Evolutionary conservation across 2,113 vertebrate species (phyloP).

Genomic region (Henicopernis longicauda): DNA sequence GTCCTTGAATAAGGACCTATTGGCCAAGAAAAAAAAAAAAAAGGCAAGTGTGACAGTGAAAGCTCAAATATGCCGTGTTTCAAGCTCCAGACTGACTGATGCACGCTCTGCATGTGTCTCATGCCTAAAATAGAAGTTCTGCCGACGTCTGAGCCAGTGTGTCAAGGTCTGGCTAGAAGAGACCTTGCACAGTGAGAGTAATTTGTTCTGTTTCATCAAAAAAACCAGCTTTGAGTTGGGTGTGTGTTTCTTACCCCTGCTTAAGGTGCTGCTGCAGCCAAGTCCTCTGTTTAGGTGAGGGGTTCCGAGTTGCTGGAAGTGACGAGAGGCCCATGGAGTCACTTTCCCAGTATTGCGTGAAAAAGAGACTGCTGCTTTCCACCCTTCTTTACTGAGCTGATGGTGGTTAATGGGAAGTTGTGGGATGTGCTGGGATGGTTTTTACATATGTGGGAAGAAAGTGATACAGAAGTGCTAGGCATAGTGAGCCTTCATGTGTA

Average conservation of each 20-base stretch:
- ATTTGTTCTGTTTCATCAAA: not conserved
- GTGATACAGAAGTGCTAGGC: not conserved
- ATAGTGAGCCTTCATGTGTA: not conserved
- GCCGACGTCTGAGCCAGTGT: not conserved
- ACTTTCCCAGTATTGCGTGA: not conserved
- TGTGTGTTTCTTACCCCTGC: not conserved
- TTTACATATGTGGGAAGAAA: not conserved
- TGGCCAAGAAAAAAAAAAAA: not conserved
- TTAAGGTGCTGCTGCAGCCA: not conserved
- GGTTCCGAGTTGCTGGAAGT: not conserved
- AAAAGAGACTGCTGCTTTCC: not conserved
- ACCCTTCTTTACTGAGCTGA: not conserved
- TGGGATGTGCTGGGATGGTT: not conserved
- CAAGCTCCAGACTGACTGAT: not conserved
- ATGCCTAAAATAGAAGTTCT: not conserved
- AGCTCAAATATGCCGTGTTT: slow-evolving; percentile 1
- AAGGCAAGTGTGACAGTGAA: not conserved
- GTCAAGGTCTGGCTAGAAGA: slow-evolving; percentile 10
- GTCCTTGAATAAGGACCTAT: slow-evolving; percentile 15
- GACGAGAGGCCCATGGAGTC: not conserved
- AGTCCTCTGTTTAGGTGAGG: not conserved
- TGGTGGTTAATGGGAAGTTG: not conserved
- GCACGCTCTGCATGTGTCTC: not conserved
- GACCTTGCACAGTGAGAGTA: not conserved
- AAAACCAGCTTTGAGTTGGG: not conserved